Conservation (phyloP, 2,888 invertebrate genomes). For the Fragum sueziense region DNA sequence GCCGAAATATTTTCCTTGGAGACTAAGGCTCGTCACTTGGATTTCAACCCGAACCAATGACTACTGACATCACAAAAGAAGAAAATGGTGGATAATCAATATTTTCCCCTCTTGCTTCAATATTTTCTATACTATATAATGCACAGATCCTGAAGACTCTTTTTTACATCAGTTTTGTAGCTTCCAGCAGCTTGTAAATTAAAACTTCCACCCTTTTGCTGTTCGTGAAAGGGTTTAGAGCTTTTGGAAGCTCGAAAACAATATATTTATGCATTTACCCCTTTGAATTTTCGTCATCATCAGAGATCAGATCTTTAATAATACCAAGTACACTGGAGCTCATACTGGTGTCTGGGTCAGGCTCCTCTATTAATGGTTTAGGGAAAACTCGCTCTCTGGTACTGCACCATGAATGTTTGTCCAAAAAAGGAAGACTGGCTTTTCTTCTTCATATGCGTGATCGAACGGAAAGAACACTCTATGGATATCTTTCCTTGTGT, state of each 20-base stretch:
- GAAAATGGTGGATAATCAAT: not conserved
- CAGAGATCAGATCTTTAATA: slow-evolving; percentile 1
- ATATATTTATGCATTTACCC: not conserved
- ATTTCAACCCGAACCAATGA: no score
- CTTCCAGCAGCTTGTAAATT: no score
- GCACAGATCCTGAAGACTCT: no score
- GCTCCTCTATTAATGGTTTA: slow-evolving; percentile 2
- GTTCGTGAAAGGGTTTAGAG: no score
- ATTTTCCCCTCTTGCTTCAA: not conserved
- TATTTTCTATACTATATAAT: not conserved
- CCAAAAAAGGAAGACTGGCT: not conserved
- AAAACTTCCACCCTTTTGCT: no score
- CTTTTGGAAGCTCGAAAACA: no score
- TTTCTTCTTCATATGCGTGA: not conserved
- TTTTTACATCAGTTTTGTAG: no score
- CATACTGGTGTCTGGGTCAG: slow-evolving; percentile 1
- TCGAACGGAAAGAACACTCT: not conserved
- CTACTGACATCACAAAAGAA: no score
- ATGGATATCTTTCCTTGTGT: slow-evolving; percentile 1
- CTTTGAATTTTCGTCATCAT: not conserved
- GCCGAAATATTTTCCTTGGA: no score
- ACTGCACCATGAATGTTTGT: not conserved
- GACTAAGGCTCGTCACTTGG: no score
- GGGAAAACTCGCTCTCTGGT: not conserved
- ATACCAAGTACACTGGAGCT: slow-evolving; percentile 7